Conservation (phyloP, 2,888 invertebrate genomes). For the Drosophila yooni region DNA sequence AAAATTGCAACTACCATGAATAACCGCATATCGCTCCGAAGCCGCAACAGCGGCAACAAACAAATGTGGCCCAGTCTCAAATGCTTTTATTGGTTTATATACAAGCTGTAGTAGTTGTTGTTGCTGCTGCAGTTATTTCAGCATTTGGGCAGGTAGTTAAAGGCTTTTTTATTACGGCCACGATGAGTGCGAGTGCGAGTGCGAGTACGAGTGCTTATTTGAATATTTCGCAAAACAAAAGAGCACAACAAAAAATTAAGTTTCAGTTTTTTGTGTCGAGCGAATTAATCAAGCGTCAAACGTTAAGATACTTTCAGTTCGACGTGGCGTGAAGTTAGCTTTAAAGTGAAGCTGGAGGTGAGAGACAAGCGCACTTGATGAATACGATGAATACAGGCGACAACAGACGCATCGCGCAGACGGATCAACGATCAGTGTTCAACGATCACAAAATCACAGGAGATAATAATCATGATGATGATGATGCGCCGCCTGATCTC, state of each 20-base stretch:
- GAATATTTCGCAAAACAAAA: constrained; percentile 46
- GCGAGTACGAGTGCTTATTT: constrained; percentile 57
- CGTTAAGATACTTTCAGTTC: constrained; percentile 48
- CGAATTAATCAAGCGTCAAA: constrained; percentile 70
- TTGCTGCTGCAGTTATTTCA: constrained; percentile 31
- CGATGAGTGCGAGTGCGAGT: constrained; percentile 32
- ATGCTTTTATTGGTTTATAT: constrained; percentile 45
- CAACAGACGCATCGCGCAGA: constrained; percentile 36
- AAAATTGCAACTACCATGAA: constrained; percentile 93
- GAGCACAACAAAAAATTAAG: constrained; percentile 23
- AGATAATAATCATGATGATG: constrained; percentile 30
- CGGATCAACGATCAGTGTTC: constrained; percentile 19
- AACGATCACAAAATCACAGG: constrained; percentile 29
- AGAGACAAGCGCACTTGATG: constrained; percentile 37
- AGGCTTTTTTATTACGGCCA: constrained; percentile 60
- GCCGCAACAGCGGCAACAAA: constrained; percentile 76
- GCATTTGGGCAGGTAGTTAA: constrained; percentile 70
- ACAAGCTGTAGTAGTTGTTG: constrained; percentile 28
- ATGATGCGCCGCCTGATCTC: constrained; percentile 19
- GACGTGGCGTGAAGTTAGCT: constrained; percentile 27
- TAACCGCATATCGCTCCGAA: constrained; percentile 88
- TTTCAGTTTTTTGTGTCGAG: constrained; percentile 52
- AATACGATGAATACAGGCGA: constrained; percentile 28
- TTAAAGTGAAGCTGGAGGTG: constrained; percentile 35
- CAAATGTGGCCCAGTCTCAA: constrained; percentile 71